Base-by-base conservation (phyloP, 2,797 vertebrate species). In the Discoglossus pictus region DNA sequence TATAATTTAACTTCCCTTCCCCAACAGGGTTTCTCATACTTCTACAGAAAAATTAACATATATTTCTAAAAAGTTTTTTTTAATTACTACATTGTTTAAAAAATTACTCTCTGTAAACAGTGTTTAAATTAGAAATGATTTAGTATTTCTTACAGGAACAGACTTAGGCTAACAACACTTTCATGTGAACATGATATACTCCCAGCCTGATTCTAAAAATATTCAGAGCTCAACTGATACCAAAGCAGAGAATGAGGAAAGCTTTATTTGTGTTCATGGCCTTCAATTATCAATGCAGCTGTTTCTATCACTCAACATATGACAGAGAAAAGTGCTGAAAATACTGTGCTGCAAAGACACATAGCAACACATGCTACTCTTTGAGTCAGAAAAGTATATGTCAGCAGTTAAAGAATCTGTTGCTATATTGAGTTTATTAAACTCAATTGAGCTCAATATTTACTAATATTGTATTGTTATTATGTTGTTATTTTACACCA, bases 221-320 rank as follows among this genome's bases (percentile, higher is more conserved):
- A 71, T 20, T 43, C 52, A 4, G 10, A 21, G 38, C 12, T 65
- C 38, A 44, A 23, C 46, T 65, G 61, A 59, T 46, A 52, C 53
- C 61, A 42, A n/a, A 56, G 60, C 55, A n/a, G 25, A 64, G 15
- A 18, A 4, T 40, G 34, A 34, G 58, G 25, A 12, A 34, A 25
- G 36, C n/a, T 25, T 23, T 71, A 59, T 59, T 64, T 71, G 25
- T 59, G 39, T 43, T 43, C 38, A 31, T 20, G 3, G 51, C 20
- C 44, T 71, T 52, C 44, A 51, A 20, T 52, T 64, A 38, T 58
- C 36, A 51, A 21, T 64, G 68, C 68, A 71, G 68, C 68, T 71
- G 68, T 21, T 71, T 38, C 44, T 12, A 24, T 71, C 61, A 18
- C 21, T 71, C 68, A 71, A 6, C 27, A 31, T 18, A 4, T 11